Conservation (phyloP, 2,888 invertebrate genomes). For the Caradrina kadenii region DNA sequence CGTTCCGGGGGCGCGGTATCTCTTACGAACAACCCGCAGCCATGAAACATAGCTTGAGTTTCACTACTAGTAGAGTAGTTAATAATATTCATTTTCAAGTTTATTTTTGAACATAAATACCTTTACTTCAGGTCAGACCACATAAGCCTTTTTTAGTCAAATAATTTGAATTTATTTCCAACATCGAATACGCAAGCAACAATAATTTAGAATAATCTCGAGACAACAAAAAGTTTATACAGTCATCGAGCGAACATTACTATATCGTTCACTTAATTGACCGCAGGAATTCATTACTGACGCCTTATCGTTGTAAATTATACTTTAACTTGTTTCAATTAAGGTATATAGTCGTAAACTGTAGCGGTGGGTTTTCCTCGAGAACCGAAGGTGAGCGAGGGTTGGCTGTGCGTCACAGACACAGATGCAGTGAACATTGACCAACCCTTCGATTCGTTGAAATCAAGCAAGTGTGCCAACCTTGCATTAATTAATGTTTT, state of each 20-base stretch:
- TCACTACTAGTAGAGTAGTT: too few relatives aligned
- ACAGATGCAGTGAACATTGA: slow-evolving; percentile 59
- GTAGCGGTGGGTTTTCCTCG: slow-evolving; percentile 77
- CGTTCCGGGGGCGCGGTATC: too few relatives aligned
- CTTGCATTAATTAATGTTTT: slow-evolving; percentile 47
- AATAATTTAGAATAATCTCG: slow-evolving; percentile 38
- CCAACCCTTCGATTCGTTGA: slow-evolving; percentile 74
- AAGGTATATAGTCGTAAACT: slow-evolving; percentile 61
- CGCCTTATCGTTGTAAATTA: slow-evolving; percentile 54
- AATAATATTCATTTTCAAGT: neutral
- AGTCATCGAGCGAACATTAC: slow-evolving; percentile 61
- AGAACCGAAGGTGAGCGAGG: slow-evolving; percentile 79
- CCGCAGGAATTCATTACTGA: slow-evolving; percentile 72
- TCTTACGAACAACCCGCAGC: too few relatives aligned
- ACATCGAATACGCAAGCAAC: neutral
- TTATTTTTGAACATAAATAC: neutral
- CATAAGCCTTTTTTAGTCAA: neutral
- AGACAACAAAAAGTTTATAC: slow-evolving; percentile 57
- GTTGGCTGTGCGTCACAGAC: slow-evolving; percentile 76
- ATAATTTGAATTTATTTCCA: neutral
- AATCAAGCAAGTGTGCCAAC: slow-evolving; percentile 50
- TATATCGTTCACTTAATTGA: slow-evolving; percentile 69
- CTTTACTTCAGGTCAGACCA: neutral
- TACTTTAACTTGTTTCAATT: slow-evolving; percentile 55
- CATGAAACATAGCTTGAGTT: neutral